Percentiles rank a stretch among this genome's conserved stretches.
Evolutionary conservation across 2,888 invertebrate genomes (phyloP).

Genomic region (Stramonita haemastoma): DNA sequence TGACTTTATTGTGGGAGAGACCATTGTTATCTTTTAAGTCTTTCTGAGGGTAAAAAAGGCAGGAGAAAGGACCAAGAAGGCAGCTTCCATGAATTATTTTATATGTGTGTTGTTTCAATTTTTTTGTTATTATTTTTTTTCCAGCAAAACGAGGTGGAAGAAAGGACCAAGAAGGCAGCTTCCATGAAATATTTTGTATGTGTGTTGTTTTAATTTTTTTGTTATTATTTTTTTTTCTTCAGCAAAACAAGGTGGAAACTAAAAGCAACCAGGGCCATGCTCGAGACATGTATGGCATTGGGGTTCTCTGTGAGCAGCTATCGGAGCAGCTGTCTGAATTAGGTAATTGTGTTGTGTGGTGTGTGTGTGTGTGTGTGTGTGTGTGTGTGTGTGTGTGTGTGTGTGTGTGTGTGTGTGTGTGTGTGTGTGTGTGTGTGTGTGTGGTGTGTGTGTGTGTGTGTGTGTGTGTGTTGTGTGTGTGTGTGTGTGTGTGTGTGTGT

Average conservation of each 20-base stretch:
- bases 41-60: too few relatives aligned
- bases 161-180: too few relatives aligned
- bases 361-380: not conserved
- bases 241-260: constrained; percentile 54
- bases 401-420: not conserved
- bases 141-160: constrained; percentile 54
- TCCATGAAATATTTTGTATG: too few relatives aligned
- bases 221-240: not conserved
- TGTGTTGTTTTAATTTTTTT: not conserved
- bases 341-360: constrained; percentile 52
- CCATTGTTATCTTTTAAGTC: too few relatives aligned
- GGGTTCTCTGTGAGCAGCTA: constrained; percentile 66
- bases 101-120: not conserved
- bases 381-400: not conserved
- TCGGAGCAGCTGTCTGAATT: constrained; percentile 65
- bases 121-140: not conserved
- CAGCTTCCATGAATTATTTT: too few relatives aligned
- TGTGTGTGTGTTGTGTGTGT: not conserved
- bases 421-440: constrained; percentile 15
- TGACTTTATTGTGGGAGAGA: too few relatives aligned
- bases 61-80: too few relatives aligned
- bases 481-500: constrained; percentile 3
- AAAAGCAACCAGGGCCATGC: constrained; percentile 56
- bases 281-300: constrained; percentile 71
- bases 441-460: not conserved